Percentiles rank a stretch among this genome's conserved stretches.
Conservation (phyloP, 23 tunicate genomes). For the Aplidium turbinatum region DNA sequence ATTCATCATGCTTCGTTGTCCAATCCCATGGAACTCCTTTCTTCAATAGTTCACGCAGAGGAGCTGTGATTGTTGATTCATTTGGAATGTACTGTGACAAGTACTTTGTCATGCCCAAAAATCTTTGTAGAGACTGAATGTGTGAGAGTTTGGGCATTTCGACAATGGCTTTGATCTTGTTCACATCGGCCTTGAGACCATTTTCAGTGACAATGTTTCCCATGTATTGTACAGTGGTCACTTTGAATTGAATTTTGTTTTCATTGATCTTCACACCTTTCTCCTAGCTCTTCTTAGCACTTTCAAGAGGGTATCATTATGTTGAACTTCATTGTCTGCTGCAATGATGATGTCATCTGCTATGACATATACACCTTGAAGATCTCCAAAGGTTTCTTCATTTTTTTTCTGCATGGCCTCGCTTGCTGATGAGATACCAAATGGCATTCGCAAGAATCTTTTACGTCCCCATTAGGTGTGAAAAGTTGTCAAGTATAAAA, state of each 20-base stretch:
- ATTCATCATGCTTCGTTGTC: constrained; percentile 16
- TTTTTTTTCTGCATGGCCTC: constrained; percentile 35
- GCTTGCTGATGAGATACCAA: constrained; percentile 36
- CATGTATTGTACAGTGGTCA: constrained; percentile 15
- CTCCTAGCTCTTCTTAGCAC: constrained; percentile 15
- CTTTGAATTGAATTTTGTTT: constrained; percentile 27
- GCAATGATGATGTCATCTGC: constrained; percentile 34
- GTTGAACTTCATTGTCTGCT: constrained; percentile 9
- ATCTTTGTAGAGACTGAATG: constrained; percentile 10
- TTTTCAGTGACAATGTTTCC: constrained; percentile 25
- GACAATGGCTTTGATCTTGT: constrained; percentile 21
- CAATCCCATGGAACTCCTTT: constrained; percentile 19
- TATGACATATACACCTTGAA: constrained; percentile 22
- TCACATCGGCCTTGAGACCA: constrained; percentile 41
- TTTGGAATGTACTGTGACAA: constrained; percentile 36
- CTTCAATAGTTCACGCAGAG: constrained; percentile 34
- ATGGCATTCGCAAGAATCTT: constrained; percentile 34
- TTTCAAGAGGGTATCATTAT: constrained; percentile 1
- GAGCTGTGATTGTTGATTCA: constrained; percentile 25
- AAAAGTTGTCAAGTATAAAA: constrained; percentile 39
- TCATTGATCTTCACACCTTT: constrained; percentile 18
- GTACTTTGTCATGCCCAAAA: constrained; percentile 39
- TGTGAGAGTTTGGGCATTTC: constrained; percentile 40
- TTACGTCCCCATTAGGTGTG: constrained; percentile 41
- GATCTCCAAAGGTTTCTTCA: constrained; percentile 29